Evolutionary conservation across 2,888 invertebrate genomes (phyloP), one percentile per base, ranked within the genome.

Genomic region (Amorpha juglandis): DNA sequence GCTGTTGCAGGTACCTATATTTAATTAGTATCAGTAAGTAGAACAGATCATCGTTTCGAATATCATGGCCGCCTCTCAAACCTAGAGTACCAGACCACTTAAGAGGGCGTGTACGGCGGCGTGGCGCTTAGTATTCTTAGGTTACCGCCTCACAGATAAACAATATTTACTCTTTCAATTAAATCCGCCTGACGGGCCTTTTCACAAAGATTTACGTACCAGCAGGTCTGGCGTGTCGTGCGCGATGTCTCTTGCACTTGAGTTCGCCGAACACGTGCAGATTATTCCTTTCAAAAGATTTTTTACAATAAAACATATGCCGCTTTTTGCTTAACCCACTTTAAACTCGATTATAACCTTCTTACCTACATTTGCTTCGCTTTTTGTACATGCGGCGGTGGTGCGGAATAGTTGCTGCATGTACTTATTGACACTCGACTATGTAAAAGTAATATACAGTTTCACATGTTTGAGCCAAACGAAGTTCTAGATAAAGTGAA

Each of bases 301-400:
- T 93, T 92, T 92, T 92, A 86, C 82, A 89, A 90, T 86, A 90
- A 90, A 91, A 91, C 91, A 91, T 91, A 89, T 92, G 92, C 90
- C 90, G 89, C 87, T 90, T 92, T 92, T 92, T 91, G 90, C 92
- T 91, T 93, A 92, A 93, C 92, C 92, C 91, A 92, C 92, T 92
- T 92, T 90, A 83, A 87, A 84, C 82, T 88, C 90, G 92, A 92
- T 92, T 86, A 92, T 92, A 89, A 89, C 92, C 92, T 91, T 92
- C 93, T 92, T 92, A 93, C 93, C 92, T 91, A 92, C 89, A 92
- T 92, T 92, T 86, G 91, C 89, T 86, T 72, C 84, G 88, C 83
- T 87, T 87, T 88, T 92, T 89, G 87, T 91, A 76, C 77, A 79
- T 81, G 80, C 84, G 86, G 62, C 62, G 53, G 62, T 64, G 53